These are phyloP conservation scores for Drosophila baimaii DNA, from an alignment of 1,140 invertebrate genomes.

Conservation along the genomic window DNA sequence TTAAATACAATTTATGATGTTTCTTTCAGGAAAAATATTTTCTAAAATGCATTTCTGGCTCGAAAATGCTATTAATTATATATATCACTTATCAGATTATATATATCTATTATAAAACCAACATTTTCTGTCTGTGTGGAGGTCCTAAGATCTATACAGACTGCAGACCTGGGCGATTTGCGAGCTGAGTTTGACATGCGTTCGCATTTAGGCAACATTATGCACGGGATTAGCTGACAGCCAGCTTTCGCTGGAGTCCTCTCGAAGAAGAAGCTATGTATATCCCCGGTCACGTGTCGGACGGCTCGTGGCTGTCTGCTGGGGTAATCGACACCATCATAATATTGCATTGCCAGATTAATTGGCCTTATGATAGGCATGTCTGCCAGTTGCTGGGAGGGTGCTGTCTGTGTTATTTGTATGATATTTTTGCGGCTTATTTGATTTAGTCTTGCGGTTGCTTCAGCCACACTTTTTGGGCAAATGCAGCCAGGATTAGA, in stretches of 20 bases:
- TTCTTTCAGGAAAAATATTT: not conserved
- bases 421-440: conserved; percentile 57
- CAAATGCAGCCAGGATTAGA: conserved; percentile 10
- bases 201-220: conserved; percentile 79
- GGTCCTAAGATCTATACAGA: conserved; percentile 6
- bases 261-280: conserved; percentile 1
- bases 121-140: conserved; percentile 3
- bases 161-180: conserved; percentile 9
- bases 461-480: conserved; percentile 12
- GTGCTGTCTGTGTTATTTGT: conserved; percentile 14
- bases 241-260: conserved; percentile 20
- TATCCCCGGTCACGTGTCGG: conserved; percentile 53
- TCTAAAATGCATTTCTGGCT: not conserved
- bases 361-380: conserved; percentile 41
- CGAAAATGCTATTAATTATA: not conserved
- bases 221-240: conserved; percentile 72
- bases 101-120: not conserved
- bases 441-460: conserved; percentile 47
- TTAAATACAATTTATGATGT: not conserved
- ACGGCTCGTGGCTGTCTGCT: conserved; percentile 53
- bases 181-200: conserved; percentile 60
- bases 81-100: not conserved
- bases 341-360: conserved; percentile 73
- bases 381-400: conserved; percentile 4
- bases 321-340: conserved; percentile 77